Percentiles rank a stretch among this genome's conserved stretches.
phyloP scores from a whole-genome alignment of 1,140 invertebrate species.

The Habropoda laboriosa region DNA sequence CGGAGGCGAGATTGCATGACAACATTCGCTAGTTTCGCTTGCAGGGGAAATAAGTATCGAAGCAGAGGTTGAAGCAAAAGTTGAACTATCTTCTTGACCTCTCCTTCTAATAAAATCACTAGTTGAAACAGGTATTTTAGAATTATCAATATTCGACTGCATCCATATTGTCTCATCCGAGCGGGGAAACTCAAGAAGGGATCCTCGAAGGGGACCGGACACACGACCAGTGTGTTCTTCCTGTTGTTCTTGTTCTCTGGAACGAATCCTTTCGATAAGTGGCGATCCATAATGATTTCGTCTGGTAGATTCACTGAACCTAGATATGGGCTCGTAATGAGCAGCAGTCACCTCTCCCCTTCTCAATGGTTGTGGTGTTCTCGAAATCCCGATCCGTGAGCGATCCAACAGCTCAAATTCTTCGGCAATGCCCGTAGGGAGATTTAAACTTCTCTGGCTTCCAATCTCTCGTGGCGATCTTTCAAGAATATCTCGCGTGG shows the following conservation, averaged over 20 bases:
- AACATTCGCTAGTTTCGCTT: conserved; percentile 7
- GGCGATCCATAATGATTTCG: conserved; percentile 50
- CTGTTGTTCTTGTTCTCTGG: conserved; percentile 20
- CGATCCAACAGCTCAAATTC: conserved; percentile 55
- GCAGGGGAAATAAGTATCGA: conserved; percentile 15
- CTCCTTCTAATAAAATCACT: conserved; percentile 1
- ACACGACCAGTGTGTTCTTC: not conserved
- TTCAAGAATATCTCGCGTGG: conserved; percentile 48
- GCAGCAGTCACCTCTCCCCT: conserved; percentile 38
- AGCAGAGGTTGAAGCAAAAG: conserved; percentile 3
- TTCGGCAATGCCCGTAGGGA: conserved; percentile 51
- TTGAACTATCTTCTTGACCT: not conserved
- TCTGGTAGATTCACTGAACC: conserved; percentile 6
- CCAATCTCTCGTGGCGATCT: conserved; percentile 54
- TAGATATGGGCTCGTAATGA: conserved; percentile 3
- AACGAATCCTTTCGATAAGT: not conserved
- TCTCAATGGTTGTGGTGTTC: conserved; percentile 70
- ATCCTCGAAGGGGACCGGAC: not conserved
- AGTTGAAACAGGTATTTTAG: not conserved
- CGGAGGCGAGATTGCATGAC: not conserved
- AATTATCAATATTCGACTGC: not conserved
- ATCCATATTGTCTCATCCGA: conserved; percentile 28
- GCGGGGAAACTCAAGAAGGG: not conserved
- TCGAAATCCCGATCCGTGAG: conserved; percentile 54
- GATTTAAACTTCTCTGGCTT: conserved; percentile 70